Percentiles rank a stretch among this genome's conserved stretches.
Evolutionary conservation across 2,113 vertebrate genomes (phyloP).

Genomic region (Australoheros scitulus): DNA sequence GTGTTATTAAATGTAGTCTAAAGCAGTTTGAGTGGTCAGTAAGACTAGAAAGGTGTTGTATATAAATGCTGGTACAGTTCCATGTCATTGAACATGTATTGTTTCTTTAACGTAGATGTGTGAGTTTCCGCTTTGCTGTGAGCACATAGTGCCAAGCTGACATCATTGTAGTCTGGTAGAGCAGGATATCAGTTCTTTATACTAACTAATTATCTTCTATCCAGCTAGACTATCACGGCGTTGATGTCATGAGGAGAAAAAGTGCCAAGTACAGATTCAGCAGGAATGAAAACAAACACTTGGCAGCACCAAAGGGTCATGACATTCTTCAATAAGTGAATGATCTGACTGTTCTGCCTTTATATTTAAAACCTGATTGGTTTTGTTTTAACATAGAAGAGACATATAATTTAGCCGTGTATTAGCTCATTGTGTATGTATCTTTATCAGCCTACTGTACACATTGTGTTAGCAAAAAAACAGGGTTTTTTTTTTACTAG

Average conservation of each 20-base stretch:
- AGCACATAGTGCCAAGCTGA: slow-evolving; percentile 31
- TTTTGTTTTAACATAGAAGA: too few species aligned
- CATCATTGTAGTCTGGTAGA: slow-evolving; percentile 19
- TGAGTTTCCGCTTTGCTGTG: neutral
- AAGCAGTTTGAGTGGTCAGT: neutral
- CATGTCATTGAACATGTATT: neutral
- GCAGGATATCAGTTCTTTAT: slow-evolving; percentile 39
- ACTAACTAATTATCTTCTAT: slow-evolving; percentile 34
- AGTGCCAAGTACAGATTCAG: slow-evolving; percentile 51
- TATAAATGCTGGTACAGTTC: neutral
- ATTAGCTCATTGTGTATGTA: neutral
- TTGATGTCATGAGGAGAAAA: slow-evolving; percentile 41
- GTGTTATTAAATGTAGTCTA: neutral
- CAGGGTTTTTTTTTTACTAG: neutral
- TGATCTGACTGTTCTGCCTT: neutral
- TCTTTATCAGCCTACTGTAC: too few species aligned
- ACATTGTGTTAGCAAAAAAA: neutral
- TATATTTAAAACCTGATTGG: too few species aligned
- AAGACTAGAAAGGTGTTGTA: neutral
- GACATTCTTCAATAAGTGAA: neutral
- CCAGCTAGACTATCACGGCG: slow-evolving; percentile 12
- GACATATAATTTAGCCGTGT: too few species aligned
- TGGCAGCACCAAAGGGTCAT: neutral
- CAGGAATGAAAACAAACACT: slow-evolving; percentile 33
- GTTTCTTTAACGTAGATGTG: neutral